Base-by-base conservation (phyloP, 2,888 invertebrate genomes). In the Ypsolopha scabrella region DNA sequence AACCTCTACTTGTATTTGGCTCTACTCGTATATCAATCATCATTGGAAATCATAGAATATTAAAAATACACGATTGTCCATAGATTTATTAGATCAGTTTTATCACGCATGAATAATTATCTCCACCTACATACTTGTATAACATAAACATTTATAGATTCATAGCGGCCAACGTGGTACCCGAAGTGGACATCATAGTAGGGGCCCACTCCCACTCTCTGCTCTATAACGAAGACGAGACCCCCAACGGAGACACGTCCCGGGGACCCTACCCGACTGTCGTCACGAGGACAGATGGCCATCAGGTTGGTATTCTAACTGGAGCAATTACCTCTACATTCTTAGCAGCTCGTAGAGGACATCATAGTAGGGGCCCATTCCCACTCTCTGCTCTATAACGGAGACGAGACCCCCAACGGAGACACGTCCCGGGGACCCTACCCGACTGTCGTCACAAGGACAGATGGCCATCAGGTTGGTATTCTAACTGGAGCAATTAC, bases 281-380 rank as follows among this genome's bases (percentile, higher is more conserved):
- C 0, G 88, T 92, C 6, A 85, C 81, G 10, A 89, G 91, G 57
- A 63, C 66, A 10, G 75, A 80, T 43, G 88, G 88, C 9, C 83
- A 88, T 51, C 70, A 72, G 68, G 88, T 87, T 50, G 55, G 33
- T 61, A 59, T 36, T 8, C 13, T n/a, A 7, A 10, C 11, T 37
- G 50, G 6, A 41, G 24, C 2, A 24, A 24, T 24, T 24, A 24
- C 24, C 24, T 24, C 24, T 24, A 24, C 2, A 24, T n/a, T n/a
- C 24, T 24, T 24, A 24, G 24, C 4, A 24, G 2, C 87, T 90
- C 0, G 89, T 90, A 37, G 88, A 96, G 51, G 94, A 95, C 68
- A 87, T 96, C 0, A 92, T 96, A 52, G 92, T 96, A n/a, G 96
- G 96, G 6, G 93, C 91, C 0, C 96, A 96, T 69, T 92, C 94